These are phyloP conservation scores for Anabacerthia variegaticeps DNA, from an alignment of 2,797 vertebrate species.

Conservation along the genomic window DNA sequence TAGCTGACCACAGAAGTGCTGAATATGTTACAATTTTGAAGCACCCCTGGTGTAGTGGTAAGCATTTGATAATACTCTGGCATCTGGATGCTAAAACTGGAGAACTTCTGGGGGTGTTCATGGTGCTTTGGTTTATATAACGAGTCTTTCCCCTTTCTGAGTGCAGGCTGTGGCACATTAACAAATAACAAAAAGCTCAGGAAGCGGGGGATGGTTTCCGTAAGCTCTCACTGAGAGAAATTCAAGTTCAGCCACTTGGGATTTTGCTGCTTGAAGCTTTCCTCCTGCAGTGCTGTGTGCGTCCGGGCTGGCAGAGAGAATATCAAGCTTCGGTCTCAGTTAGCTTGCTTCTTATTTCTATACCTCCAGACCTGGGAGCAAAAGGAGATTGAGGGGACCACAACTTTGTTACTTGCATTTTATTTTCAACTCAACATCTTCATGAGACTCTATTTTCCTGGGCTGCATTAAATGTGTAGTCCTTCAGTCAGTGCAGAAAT, in stretches of 20 bases:
- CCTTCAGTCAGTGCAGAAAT: background rate
- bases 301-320: background rate
- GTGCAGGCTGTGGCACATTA: background rate
- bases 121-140: background rate
- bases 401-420: background rate
- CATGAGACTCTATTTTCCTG: background rate
- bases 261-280: conserved; percentile 10
- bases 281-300: background rate
- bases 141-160: background rate
- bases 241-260: background rate
- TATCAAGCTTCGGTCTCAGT: background rate
- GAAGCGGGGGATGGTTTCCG: background rate
- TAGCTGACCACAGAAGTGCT: background rate
- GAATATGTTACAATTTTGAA: background rate
- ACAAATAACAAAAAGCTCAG: conserved; percentile 1
- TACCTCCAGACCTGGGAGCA: background rate
- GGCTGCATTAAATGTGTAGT: background rate
- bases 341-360: background rate
- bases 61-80: background rate
- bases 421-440: background rate
- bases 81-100: background rate
- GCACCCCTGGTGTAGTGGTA: background rate
- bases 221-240: background rate
- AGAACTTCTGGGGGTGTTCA: background rate
- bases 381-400: background rate